Evolutionary conservation across 2,888 invertebrate genomes (phyloP), one percentile per base, ranked within the genome.

Genomic region (Unio pictorum): DNA sequence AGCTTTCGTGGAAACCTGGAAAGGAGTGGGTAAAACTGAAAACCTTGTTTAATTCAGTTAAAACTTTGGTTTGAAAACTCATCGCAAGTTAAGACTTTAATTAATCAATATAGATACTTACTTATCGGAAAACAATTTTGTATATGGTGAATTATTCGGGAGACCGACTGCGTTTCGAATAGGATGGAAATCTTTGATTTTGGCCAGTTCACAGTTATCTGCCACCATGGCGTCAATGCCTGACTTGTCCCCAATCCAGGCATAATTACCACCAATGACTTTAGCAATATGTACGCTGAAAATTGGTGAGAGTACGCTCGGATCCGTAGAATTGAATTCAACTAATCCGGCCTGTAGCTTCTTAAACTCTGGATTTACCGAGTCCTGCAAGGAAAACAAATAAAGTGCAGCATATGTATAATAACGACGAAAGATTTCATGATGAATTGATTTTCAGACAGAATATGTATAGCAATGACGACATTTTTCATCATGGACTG

Each of bases 121-220:
- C 88, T 78, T 74, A 18, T 84, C 72, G 17, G 82, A 80, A 57
- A 88, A 84, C 18, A 84, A 71, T 30, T 75, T 71, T 6, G 73
- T 76, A 67, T 80, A 84, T 4, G 83, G 78, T 0, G 88, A 86
- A 23, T 83, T 79, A 23, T 83, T 83, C 5, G 82, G 85, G n/a
- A 88, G 76, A 4, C 80, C 79, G 34, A 86, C 74, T 7, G 81
- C 82, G 68, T 86, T 87, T 58, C 82, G 81, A 8, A 84, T 73
- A 4, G 84, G 81, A 15, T 81, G 78, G 68, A 85, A 82, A 18
- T 85, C 84, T 34, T 82, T 81, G 17, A 82, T 78, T 60, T 82
- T 81, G 62, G 79, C 76, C 55, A 88, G 68, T n/a, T 84, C 75
- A 73, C 88, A 88, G 61, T 82, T 75, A 7, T 76, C 72, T 0